These are phyloP conservation scores for Ceratina japonica DNA, from an alignment of 1,140 invertebrate genomes.

Conservation along the genomic window DNA sequence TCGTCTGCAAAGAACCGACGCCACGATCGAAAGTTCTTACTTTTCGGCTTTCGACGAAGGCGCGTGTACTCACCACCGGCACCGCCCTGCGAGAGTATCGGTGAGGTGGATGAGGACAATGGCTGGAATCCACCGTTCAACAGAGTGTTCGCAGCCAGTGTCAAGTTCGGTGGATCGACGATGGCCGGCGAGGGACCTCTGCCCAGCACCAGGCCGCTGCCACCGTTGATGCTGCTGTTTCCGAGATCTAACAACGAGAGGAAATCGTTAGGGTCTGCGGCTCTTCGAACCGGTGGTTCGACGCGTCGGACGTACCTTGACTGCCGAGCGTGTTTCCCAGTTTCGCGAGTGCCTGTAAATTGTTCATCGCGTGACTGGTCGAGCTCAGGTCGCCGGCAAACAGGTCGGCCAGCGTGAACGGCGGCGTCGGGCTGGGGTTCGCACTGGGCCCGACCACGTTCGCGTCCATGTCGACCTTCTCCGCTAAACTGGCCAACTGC, in stretches of 20 bases:
- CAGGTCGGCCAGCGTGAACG: conserved; percentile 87
- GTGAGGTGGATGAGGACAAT: conserved; percentile 83
- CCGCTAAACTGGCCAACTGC: conserved; percentile 88
- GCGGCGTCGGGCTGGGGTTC: conserved; percentile 84
- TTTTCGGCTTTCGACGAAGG: too few species aligned
- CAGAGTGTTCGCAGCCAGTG: conserved; percentile 78
- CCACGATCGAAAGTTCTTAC: too few species aligned
- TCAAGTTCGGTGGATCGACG: conserved; percentile 75
- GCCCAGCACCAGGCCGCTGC: conserved; percentile 75
- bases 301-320: conserved; percentile 79
- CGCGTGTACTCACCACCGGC: conserved; percentile 53
- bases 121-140: conserved; percentile 80
- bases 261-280: too few species aligned
- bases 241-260: conserved; percentile 69
- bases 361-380: conserved; percentile 89
- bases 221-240: conserved; percentile 73
- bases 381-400: conserved; percentile 85
- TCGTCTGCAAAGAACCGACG: conserved; percentile 67
- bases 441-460: conserved; percentile 79
- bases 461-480: conserved; percentile 80
- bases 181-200: conserved; percentile 80
- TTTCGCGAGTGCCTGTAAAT: conserved; percentile 93
- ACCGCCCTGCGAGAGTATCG: conserved; percentile 80
- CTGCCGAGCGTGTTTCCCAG: conserved; percentile 84
- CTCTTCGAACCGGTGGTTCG: too few species aligned